phyloP scores from a whole-genome alignment of 2,113 vertebrate genomes.

The Piaya cayana region DNA sequence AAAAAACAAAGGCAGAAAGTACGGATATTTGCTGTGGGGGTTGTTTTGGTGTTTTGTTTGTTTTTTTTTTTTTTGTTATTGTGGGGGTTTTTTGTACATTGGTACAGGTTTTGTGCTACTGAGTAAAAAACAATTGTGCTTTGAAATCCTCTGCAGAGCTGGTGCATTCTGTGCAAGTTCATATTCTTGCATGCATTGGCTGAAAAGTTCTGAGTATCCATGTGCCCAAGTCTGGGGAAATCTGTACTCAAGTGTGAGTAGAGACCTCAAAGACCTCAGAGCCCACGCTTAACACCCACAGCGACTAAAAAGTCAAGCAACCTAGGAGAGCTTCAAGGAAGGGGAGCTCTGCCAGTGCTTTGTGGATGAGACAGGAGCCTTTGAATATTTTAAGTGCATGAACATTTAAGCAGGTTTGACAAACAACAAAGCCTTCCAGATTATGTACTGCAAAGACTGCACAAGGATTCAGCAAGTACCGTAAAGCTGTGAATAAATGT shows the following conservation, averaged over 20 bases:
- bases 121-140: background rate
- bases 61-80: background rate
- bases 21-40: too few relatives aligned
- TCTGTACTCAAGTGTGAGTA: background rate
- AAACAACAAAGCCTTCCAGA: background rate
- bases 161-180: background rate
- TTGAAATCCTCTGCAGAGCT: background rate
- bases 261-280: background rate
- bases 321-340: background rate
- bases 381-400: background rate
- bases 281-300: background rate
- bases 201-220: background rate
- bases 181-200: background rate
- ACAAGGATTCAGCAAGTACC: background rate
- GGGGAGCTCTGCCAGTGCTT: background rate
- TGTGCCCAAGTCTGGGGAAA: background rate
- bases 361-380: background rate
- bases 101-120: background rate
- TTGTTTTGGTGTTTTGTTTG: too few relatives aligned
- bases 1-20: background rate
- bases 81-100: background rate
- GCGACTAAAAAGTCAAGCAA: background rate
- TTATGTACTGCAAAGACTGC: background rate
- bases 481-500: background rate
- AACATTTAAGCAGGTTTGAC: conserved; percentile 7